Base-by-base conservation (phyloP, 2,888 invertebrate genomes). In the Aelia acuminata region DNA sequence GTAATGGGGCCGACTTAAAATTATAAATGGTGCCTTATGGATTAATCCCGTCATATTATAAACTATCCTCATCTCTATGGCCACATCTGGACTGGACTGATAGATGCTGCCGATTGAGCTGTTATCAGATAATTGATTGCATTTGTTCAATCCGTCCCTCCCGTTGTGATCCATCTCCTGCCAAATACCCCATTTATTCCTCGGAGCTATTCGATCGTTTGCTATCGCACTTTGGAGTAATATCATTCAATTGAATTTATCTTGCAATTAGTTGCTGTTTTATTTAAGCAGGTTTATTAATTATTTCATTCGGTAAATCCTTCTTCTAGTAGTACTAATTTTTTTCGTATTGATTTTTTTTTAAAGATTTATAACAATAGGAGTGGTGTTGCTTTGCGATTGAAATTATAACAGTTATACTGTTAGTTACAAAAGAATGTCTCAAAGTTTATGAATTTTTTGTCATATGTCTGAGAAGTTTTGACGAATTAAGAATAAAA, bases 101-200 rank as follows among this genome's bases (percentile, higher is more conserved):
- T 80, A 43, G 80, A 7, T 43, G 39, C 75, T 39, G 43, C 13
- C 3, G 43, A 43, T 80, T 80, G 80, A 80, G 47, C 80, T 47
- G 80, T 80, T 80, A 80, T 80, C 80, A 11, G 39, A 80, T 80
- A 80, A 43, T 43, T 80, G 80, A 80, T 80, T 80, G 80, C 43
- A 80, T 80, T 80, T 43, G n/a, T n/a, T 47, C 80, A n/a, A 80
- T 75, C 75, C 35, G 39, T 35, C 70, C 22, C 70, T 70, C 10
- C 70, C 35, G 18, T 70, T 75, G 18, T 22, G 39, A 35, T 26
- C 31, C 18, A 35, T 18, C 63, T 26, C 15, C 18, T 70, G 15
- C 7, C 63, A 31, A 31, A 2, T 63, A 31, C 63, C 63, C n/a
- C 7, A 70, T 35, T 35, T 35, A 70, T 70, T 70, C 22, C 57